A percentile compares a stretch with the other conserved stretches of the same genome.
Conservation (phyloP, 2,797 vertebrate species). For the Calcarius lapponicus region DNA sequence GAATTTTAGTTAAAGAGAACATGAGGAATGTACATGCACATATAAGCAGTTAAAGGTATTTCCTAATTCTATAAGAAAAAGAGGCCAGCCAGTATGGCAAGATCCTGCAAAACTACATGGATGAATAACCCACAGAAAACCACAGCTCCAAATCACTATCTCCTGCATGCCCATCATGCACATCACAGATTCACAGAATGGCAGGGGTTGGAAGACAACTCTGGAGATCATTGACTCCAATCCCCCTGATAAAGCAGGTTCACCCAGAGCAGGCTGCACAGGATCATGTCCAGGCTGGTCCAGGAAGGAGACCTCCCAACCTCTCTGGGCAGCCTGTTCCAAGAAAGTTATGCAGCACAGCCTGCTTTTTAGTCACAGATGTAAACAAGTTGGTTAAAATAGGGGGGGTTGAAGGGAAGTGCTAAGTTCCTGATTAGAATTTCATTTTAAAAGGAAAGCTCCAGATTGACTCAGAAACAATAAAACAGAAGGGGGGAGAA, state of each 20-base stretch:
- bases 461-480: not conserved
- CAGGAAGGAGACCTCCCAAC: not conserved
- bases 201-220: not conserved
- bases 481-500: not conserved
- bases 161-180: not conserved
- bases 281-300: not conserved
- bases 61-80: not conserved
- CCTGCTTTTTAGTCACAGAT: not conserved
- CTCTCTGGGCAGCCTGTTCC: not conserved
- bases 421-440: constrained; percentile 7
- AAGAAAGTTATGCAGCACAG: not conserved
- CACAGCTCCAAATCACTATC: not conserved
- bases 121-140: not conserved
- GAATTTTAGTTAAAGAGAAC: not conserved
- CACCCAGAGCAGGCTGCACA: not conserved
- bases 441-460: not conserved
- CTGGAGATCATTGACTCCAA: not conserved
- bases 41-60: not conserved
- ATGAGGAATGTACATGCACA: accelerated
- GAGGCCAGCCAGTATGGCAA: not conserved
- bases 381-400: constrained; percentile 11
- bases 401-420: not conserved
- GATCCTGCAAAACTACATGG: not conserved
- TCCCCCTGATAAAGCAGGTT: not conserved
- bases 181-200: not conserved